Evolutionary conservation across 1,140 invertebrate species (phyloP), one percentile per base, ranked within the genome.

Genomic region (Philopotamus ludificatus): DNA sequence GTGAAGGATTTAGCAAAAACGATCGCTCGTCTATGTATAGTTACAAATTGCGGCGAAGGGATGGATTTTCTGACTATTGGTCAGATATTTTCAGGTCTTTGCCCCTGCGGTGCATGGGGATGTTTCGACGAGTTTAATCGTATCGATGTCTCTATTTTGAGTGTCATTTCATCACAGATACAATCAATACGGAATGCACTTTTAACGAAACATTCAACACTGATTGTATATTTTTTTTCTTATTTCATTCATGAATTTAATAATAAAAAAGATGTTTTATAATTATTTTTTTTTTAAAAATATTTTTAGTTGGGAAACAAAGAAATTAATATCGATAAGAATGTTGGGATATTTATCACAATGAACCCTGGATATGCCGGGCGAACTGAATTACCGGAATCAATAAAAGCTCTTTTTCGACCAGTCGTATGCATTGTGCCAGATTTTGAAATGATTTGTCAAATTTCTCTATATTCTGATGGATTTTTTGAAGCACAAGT

Each of bases 281-380:
- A 4, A 4, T 7, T 45, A 15, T 21, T 51, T 9, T 22, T 57
- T 41, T 57, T 59, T 51, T 71, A 50, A 67, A 65, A 61, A 34
- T 34, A 70, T 63, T 74, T 75, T 28, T 65, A 93, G 87, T 95
- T 95, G 81, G 92, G 94, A 80, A 89, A 87, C 1, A 84, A 88
- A 73, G 89, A 94, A 71, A 94, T 95, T 49, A 78, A 77, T 4
- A 72, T 97, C 72, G 91, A 96, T 76, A 76, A 81, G 7, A 92
- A 93, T 79, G 89, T 95, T 12, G 93, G 93, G 1, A 89, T 95
- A 55, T 97, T 96, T 73, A 94, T 95, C 41, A 95, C 93, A 7
- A 95, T 96, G 92, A 95, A 95, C 82, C 92, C 92, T 0, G 93
- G 92, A 3, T 94, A 95, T 74, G 91, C 92, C 0, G 92, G 93